These are phyloP conservation scores for Pteria penguin DNA, from an alignment of 2,888 invertebrate species.

Conservation along the genomic window DNA sequence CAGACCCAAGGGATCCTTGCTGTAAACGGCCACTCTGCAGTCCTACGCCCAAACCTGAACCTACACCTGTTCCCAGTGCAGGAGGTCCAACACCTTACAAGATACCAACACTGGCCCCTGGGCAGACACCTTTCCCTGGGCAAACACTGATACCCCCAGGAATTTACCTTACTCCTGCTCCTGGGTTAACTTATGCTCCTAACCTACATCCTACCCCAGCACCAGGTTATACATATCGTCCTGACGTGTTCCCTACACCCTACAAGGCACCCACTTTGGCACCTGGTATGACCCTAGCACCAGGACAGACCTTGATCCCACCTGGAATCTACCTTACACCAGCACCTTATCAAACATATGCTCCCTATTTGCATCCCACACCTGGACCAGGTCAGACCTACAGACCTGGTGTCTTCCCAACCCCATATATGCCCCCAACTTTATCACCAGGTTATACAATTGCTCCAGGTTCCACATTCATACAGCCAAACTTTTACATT, in stretches of 20 bases:
- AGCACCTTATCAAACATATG: conserved; percentile 48
- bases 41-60: conserved; percentile 40
- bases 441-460: conserved; percentile 49
- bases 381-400: conserved; percentile 49
- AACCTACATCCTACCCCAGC: conserved; percentile 49
- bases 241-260: conserved; percentile 51
- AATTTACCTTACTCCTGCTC: conserved; percentile 52
- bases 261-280: conserved; percentile 54
- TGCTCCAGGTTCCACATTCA: conserved; percentile 42
- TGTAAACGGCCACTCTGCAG: conserved; percentile 56
- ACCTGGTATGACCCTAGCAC: conserved; percentile 52
- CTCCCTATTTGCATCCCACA: conserved; percentile 52
- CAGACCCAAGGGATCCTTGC: conserved; percentile 57
- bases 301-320: conserved; percentile 49
- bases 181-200: conserved; percentile 53
- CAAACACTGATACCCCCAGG: conserved; percentile 53
- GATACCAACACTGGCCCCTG: conserved; percentile 44
- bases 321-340: conserved; percentile 50
- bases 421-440: conserved; percentile 49
- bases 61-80: conserved; percentile 42
- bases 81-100: conserved; percentile 51
- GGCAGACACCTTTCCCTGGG: conserved; percentile 46
- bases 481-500: conserved; percentile 37
- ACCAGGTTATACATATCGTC: conserved; percentile 47
- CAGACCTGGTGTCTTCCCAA: conserved; percentile 37